Base-by-base conservation (phyloP, 1,140 invertebrate species). In the Drosophila pachea region DNA sequence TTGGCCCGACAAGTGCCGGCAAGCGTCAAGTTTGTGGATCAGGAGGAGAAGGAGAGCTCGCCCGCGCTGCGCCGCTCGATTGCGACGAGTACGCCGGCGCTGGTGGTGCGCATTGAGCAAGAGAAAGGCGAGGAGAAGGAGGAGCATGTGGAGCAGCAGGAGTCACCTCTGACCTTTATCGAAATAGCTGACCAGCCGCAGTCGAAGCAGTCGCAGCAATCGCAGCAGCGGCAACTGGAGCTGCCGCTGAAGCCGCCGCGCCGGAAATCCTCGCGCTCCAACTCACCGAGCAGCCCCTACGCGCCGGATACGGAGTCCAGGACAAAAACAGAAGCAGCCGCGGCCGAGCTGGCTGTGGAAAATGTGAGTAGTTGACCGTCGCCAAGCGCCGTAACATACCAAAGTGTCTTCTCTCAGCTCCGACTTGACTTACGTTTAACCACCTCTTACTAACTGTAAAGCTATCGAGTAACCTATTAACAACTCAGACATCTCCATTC, bases 51-150 rank as follows among this genome's bases (percentile, higher is more conserved):
- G 4, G 58, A 62, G 11, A 48, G 35, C 33, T 45, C 38, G 4
- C n/a, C 59, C 29, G 38, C 29, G 22, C 43, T 76, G 7, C 79
- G 70, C 4, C 76, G 78, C 58, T 83, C 87, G 14, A 71, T 87
- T 48, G 88, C 81, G 49, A 89, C 87, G 16, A 88, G 87, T 53
- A 89, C 87, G 29, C 87, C 87, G n/a, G 73, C 87, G 2, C 47
- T 89, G 12, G 70, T 87, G 12, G 70, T 87, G 29, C 70, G 76
- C 22, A 86, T 87, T 22, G 77, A 86, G 32, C 58, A 48, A 1
- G 77, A 79, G 7, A 45, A 45, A 22, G 45, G 43, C 12, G 45
- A 56, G 22, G 7, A 31, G 1, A 45, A 43, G 36, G 38, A 60
- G 7, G 12, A 16, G 2, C 47, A 52, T 32, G 61, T 63, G 7